Evolutionary conservation across 2,888 invertebrate genomes (phyloP), one percentile per base, ranked within the genome.

Genomic region (Metallyticus violacea): DNA sequence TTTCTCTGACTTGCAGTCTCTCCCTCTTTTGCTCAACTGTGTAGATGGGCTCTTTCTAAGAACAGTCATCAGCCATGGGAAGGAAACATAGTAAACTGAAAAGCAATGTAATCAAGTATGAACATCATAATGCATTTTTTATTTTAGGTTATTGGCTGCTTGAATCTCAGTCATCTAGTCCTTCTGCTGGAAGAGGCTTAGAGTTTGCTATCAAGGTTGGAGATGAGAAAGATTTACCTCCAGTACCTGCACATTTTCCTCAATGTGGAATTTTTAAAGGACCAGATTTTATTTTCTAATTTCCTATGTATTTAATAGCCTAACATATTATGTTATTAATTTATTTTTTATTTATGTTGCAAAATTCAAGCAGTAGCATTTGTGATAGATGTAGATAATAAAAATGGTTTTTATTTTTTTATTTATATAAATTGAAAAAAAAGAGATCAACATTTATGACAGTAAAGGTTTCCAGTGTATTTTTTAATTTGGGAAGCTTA

Each of bases 201-300:
- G 96, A 96, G 88, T 93, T 96, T 86, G 93, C 97, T 30, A 91
- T 97, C 26, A 95, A 96, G 91, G 96, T 97, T 2, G 96, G 97
- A 0, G 93, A 94, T 81, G 90, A 92, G 62, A 91, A 92, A 26
- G 94, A 97, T 89, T 94, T 96, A 91, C 94, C 95, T 0, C 91
- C 93, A 83, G 93, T 94, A 0, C 97, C 97, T 0, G 91, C 93
- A 26, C 94, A 95, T 90, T 97, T 97, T 90, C 97, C 97, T 0
- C 94, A 94, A 89, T 97, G 97, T 90, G 96, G 96, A 2, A 30
- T 26, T 7, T 79, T 81, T 62, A 85, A 85, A 40, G 77, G 81
- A 9, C 85, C 85, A 6, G 77, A 77, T 28, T 81, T 81, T 9
- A 29, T 85, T 9, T 85, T 85, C 26, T 83, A 28, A 83, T 26